phyloP scores from a whole-genome alignment of 2,797 vertebrate genomes.

The Diglossa cyanea region DNA sequence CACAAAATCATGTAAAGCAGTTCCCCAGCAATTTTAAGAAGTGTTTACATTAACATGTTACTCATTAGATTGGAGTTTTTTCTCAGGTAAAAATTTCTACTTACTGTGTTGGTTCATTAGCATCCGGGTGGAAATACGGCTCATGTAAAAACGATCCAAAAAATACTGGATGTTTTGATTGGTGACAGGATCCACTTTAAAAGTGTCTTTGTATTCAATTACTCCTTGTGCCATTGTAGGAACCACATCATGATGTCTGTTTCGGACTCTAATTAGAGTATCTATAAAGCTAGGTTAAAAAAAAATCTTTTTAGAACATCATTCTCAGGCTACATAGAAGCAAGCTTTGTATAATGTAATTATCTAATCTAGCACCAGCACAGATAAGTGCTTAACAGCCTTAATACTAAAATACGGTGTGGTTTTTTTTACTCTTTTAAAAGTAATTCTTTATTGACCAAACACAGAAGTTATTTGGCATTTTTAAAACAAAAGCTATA shows the following conservation, averaged over 20 bases:
- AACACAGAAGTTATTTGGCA: neutral
- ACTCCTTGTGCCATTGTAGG: slow-evolving; percentile 97
- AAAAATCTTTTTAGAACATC: neutral
- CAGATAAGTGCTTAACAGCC: neutral
- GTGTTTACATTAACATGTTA: neutral
- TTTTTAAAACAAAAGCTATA: neutral
- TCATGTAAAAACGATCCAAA: slow-evolving; percentile 98
- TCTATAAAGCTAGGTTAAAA: slow-evolving; percentile 85
- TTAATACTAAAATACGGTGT: neutral
- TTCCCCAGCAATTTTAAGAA: neutral
- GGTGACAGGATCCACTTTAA: slow-evolving; percentile 90
- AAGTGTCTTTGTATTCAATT: slow-evolving; percentile 92
- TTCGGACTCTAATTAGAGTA: slow-evolving; percentile 87
- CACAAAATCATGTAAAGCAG: neutral
- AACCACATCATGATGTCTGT: slow-evolving; percentile 93
- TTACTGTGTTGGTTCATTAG: slow-evolving; percentile 99
- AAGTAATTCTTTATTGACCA: neutral
- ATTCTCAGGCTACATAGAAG: neutral
- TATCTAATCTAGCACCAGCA: neutral
- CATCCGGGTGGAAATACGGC: slow-evolving; percentile 97
- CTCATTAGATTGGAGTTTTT: neutral
- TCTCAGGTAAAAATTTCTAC: slow-evolving; percentile 43
- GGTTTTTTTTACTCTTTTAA: neutral
- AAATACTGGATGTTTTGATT: slow-evolving; percentile 99
- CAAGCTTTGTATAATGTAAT: neutral